Base-by-base conservation (phyloP, 92 coral and sea anemone species). In the Anthopleura xanthogrammica region DNA sequence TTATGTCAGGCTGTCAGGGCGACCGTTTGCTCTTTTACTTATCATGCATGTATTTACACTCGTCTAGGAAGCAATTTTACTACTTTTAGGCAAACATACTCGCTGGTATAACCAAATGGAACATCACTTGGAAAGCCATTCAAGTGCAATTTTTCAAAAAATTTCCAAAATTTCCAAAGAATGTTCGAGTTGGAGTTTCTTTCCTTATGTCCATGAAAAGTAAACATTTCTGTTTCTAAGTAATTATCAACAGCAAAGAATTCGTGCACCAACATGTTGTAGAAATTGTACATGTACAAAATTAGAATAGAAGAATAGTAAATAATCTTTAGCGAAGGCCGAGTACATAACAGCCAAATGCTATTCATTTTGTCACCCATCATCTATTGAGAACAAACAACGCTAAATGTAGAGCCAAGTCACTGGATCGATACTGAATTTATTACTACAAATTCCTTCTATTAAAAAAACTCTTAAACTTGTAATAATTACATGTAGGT, bases 311-410 rank as follows among this genome's bases (percentile, higher is more conserved):
- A 75, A 4, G 13, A 50, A 6, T 20, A 43, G 23, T 16, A 75
- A 75, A 75, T 75, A 75, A 75, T 42, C 57, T 75, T 43, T 16
- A 75, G 12, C 23, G 10, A 75, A 42, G 36, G 39, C 77, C 77
- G 71, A 80, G 84, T 81, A 54, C 50, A 68, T 83, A 83, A 83
- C 79, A 83, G 86, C 87, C 76, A 84, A 84, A 76, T 46, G 65
- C 82, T 84, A 76, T 84, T 84, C 82, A 77, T 65, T 76, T 84
- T 84, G 87, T 76, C 87, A 84, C 87, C 81, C 82, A 24, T 83
- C 81, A 83, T 75, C 75, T 74, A 76, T 55, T 75, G 60, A 36
- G 70, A 83, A 83, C 86, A 82, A 82, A 82, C 86, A 83, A 54
- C 16, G 29, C 77, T 24, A 70, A 68, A 68, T 70, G 42, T 20